Conservation (phyloP, 1,140 invertebrate genomes). For the Phthorimaea operculella region DNA sequence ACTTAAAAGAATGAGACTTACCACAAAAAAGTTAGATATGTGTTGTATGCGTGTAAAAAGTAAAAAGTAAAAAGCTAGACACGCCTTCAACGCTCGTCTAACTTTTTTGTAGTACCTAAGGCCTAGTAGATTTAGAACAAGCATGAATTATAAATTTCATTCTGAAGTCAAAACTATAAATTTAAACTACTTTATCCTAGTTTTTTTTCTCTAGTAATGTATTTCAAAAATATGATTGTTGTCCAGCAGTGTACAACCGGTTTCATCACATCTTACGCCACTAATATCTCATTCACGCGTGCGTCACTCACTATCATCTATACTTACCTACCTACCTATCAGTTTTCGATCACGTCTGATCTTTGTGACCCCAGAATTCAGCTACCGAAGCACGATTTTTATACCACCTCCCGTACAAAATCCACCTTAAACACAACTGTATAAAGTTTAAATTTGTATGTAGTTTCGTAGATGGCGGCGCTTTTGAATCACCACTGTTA, state of each 20-base stretch:
- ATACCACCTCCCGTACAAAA: conserved; percentile 15
- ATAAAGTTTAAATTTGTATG: background rate
- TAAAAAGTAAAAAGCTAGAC: too few species aligned
- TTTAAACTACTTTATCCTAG: too few species aligned
- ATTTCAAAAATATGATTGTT: background rate
- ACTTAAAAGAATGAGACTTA: too few species aligned
- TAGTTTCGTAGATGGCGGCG: conserved; percentile 18
- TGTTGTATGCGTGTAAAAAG: too few species aligned
- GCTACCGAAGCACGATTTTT: conserved; percentile 60
- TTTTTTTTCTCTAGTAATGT: too few species aligned
- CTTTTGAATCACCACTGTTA: conserved; percentile 50
- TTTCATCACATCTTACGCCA: conserved; percentile 33
- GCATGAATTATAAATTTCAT: too few species aligned
- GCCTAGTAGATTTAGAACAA: too few species aligned
- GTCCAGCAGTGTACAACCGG: conserved; percentile 9
- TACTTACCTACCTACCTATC: conserved; percentile 26
- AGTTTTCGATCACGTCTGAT: conserved; percentile 63
- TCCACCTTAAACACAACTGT: background rate
- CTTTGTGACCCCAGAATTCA: conserved; percentile 58
- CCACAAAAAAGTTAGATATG: too few species aligned
- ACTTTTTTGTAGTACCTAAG: too few species aligned
- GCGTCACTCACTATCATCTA: conserved; percentile 59
- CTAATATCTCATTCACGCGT: conserved; percentile 63
- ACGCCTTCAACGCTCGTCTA: too few species aligned
- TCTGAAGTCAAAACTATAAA: too few species aligned